Evolutionary conservation across 1,140 invertebrate species (phyloP), one percentile per base, ranked within the genome.

Genomic region (Scaptomyza montana): DNA sequence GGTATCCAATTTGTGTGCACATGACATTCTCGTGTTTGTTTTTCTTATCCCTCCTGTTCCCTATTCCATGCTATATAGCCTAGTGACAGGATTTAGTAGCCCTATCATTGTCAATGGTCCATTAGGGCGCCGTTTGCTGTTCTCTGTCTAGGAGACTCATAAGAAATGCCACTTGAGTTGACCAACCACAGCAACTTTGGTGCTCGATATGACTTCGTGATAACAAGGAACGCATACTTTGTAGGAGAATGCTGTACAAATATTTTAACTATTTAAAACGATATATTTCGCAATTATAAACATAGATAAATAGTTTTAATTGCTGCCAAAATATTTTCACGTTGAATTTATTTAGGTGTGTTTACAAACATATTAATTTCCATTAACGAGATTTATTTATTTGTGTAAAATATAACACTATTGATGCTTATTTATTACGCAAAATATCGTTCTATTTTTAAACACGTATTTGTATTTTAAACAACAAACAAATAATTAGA

Each of bases 81-180:
- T 59, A 66, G 28, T 67, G 61, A 69, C 66, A 84, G 80, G 66
- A 84, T 89, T 89, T 89, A 89, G 77, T 89, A 80, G 73, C 84
- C 60, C 65, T 78, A 89, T 89, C 89, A 89, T 89, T 89, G 84
- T 84, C 84, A 89, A 89, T 89, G 79, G 66, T 63, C 79, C 74
- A 89, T 89, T 89, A 84, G 67, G 73, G 55, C 46, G 79, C 72
- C 74, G 68, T 69, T 55, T 63, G 56, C 39, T 60, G 41, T 59
- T n/a, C 62, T 43, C 19, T 66, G 56, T 7, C 62, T 9, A 28
- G 30, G 50, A 33, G 57, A 47, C 43, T 46, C 53, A 43, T 64
- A 51, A 33, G 12, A n/a, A 50, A 36, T 65, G 61, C 60, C 78
- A 87, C 78, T 75, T 68, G 45, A 68, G 10, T 45, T 61, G 56